Base-by-base conservation (phyloP, 2,113 vertebrate species). In the Struthidea cinerea region DNA sequence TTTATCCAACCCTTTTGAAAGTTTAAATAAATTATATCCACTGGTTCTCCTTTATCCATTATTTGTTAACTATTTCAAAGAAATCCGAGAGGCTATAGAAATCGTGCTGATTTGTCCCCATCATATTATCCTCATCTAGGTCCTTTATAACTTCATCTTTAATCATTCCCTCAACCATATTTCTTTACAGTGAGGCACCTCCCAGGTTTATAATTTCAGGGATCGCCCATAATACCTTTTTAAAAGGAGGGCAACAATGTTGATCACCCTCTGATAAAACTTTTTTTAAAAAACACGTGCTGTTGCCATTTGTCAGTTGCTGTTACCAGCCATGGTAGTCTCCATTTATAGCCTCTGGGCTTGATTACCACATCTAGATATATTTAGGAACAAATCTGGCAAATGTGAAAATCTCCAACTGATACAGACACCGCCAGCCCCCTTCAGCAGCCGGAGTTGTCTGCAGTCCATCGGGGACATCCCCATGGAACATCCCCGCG, bases 1-100 rank as follows among this genome's bases (percentile, higher is more conserved):
- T 96, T 95, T 94, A 96, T 94, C 94, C 88, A 94, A 84, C 26
- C 86, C 94, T 84, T 97, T 97, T 97, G 96, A 96, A 96, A 96
- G 94, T 97, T 97, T 97, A 96, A 97, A 97, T 97, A 97, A 96
- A 96, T 97, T 96, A 97, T 95, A 96, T 95, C 92, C 88, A 92
- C 94, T 84, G 92, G 68, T 88, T 96, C 96, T 90, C 96, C 94
- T 97, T 97, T 97, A 96, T 96, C 96, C 96, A 97, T 96, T 97
- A 96, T 97, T 97, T 97, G 96, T 97, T 97, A 97, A 97, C 92
- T 93, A 96, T 97, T 97, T 96, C 96, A 96, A 96, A 97, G 94
- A 97, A 97, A 90, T 78, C 92, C 84, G 80, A 87, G 88, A 94
- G 80, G 73, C 94, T 96, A 97, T 95, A 95, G 96, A 96, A 96